These are phyloP conservation scores for Margaritifera margaritifera DNA, from an alignment of 2,888 invertebrate genomes.

Conservation along the genomic window DNA sequence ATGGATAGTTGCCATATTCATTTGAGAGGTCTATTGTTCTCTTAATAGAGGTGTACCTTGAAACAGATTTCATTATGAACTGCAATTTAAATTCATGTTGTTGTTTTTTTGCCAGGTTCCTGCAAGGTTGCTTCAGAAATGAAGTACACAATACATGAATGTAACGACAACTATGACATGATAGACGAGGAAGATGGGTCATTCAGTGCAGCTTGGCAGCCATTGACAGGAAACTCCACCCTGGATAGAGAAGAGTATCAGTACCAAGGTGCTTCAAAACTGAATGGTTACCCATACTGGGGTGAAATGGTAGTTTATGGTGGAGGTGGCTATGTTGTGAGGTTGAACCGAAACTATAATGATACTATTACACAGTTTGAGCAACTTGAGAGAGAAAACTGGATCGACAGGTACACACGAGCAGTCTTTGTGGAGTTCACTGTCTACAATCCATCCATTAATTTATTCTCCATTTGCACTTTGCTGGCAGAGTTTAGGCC, in stretches of 20 bases:
- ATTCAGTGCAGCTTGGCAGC: slow-evolving; percentile 62
- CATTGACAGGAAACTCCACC: slow-evolving; percentile 23
- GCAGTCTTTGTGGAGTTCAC: slow-evolving; percentile 76
- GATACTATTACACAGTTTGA: slow-evolving; percentile 63
- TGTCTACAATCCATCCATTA: slow-evolving; percentile 73
- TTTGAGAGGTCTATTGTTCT: too few species aligned
- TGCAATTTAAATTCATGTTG: not conserved
- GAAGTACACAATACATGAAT: slow-evolving; percentile 50
- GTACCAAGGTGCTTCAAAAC: slow-evolving; percentile 63
- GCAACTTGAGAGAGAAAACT: slow-evolving; percentile 68
- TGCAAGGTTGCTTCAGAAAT: slow-evolving; percentile 50
- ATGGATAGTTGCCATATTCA: too few species aligned
- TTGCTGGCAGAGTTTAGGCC: slow-evolving; percentile 68
- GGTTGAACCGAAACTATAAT: slow-evolving; percentile 63
- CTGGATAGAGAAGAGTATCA: slow-evolving; percentile 55
- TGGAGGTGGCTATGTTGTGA: slow-evolving; percentile 75
- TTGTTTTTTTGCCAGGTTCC: slow-evolving; percentile 36
- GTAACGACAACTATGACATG: slow-evolving; percentile 61
- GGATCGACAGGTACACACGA: slow-evolving; percentile 75
- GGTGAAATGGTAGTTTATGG: slow-evolving; percentile 72
- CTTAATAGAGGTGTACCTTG: too few species aligned
- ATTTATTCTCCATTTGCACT: slow-evolving; percentile 68
- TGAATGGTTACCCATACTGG: slow-evolving; percentile 73
- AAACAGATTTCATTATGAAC: not conserved
- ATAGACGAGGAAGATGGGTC: slow-evolving; percentile 55